Percentiles rank a stretch among this genome's conserved stretches.
phyloP scores from a whole-genome alignment of 2,888 invertebrate genomes.

The Hypena proboscidalis region DNA sequence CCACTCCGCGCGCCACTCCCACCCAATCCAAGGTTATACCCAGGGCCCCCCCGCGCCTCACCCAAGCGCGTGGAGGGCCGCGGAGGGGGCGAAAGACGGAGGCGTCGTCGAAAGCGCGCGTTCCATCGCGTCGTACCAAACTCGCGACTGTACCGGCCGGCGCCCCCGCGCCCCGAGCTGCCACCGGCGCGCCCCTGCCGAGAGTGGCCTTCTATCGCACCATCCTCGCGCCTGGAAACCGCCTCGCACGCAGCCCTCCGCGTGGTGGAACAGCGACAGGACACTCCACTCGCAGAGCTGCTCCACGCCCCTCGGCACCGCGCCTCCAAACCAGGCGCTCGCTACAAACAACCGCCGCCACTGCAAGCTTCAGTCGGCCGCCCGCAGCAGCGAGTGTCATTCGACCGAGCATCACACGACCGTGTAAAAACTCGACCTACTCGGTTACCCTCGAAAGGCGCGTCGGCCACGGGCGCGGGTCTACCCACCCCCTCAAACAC shows the following conservation, averaged over 20 bases:
- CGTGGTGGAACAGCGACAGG: constrained; percentile 40
- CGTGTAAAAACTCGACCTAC: too few species aligned
- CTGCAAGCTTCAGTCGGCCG: constrained; percentile 33
- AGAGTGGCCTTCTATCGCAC: constrained; percentile 50
- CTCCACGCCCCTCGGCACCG: constrained; percentile 27
- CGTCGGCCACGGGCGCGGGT: constrained; percentile 1
- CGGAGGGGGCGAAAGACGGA: constrained; percentile 29
- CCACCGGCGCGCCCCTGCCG: constrained; percentile 46
- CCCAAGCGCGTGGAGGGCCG: constrained; percentile 11
- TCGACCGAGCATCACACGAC: too few species aligned
- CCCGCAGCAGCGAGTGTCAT: too few species aligned
- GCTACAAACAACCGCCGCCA: constrained; percentile 19
- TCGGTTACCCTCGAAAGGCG: too few species aligned
- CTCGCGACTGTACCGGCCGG: constrained; percentile 68
- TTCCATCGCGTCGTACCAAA: constrained; percentile 61
- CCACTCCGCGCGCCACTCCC: constrained; percentile 17
- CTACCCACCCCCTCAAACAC: too few species aligned
- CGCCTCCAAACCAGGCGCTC: constrained; percentile 37
- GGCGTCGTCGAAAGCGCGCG: constrained; percentile 45
- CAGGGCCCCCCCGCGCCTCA: constrained; percentile 35
- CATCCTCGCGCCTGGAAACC: constrained; percentile 43
- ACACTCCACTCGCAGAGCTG: constrained; percentile 39
- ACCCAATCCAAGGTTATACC: constrained; percentile 72
- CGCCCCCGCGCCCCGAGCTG: constrained; percentile 46
- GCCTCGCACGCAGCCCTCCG: constrained; percentile 49